A percentile compares a stretch with the other conserved stretches of the same genome.
Evolutionary conservation across 2,113 vertebrate species (phyloP).

Genomic region (Illadopsis cleaveri): DNA sequence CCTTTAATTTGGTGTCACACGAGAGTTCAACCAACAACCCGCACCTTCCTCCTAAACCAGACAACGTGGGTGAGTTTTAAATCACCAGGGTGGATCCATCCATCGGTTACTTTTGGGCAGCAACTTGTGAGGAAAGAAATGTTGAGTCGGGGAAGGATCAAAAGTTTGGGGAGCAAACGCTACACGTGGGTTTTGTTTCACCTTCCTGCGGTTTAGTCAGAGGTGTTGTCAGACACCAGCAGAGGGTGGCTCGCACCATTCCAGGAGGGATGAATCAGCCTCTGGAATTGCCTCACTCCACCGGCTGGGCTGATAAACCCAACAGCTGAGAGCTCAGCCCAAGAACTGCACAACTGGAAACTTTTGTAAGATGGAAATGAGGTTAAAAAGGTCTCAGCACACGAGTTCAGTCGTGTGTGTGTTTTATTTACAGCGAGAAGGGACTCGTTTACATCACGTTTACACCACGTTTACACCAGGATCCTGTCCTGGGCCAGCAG

Average conservation of each 20-base stretch:
- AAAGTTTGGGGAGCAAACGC: neutral
- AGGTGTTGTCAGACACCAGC: neutral
- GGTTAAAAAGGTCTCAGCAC: neutral
- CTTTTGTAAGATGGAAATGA: accelerated
- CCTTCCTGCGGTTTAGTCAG: neutral
- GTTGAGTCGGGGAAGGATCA: neutral
- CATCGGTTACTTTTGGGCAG: neutral
- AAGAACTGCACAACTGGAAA: accelerated
- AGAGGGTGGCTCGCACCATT: neutral
- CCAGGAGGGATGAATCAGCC: neutral
- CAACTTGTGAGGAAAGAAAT: neutral
- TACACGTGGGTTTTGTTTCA: accelerated
- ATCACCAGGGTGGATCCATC: neutral
- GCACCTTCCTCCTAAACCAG: neutral
- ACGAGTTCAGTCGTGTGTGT: accelerated
- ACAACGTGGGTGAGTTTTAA: neutral
- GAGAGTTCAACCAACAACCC: neutral
- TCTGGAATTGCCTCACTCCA: neutral
- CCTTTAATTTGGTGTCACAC: neutral
- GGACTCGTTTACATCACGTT: neutral
- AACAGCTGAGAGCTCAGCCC: neutral
- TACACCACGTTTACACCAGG: neutral
- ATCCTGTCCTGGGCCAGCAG: neutral
- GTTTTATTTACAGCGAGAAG: neutral
- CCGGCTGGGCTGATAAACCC: no score